A percentile compares a stretch with the other conserved stretches of the same genome.
Evolutionary conservation across 2,888 invertebrate species (phyloP).

Genomic region (Perizoma flavofasciatum): DNA sequence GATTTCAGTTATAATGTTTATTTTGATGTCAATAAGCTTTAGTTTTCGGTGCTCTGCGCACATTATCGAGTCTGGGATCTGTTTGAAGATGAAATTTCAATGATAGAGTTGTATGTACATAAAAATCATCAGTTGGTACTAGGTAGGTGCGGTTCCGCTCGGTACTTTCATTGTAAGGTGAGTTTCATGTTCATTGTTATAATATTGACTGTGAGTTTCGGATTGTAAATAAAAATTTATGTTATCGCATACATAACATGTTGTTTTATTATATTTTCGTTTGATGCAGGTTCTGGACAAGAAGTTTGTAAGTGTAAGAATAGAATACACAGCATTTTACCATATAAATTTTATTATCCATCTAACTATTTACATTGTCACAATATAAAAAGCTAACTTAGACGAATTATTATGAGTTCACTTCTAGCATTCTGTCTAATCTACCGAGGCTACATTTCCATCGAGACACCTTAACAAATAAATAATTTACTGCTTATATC

Average conservation of each 20-base stretch:
- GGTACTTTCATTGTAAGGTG: conserved; percentile 64
- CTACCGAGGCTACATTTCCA: conserved; percentile 41
- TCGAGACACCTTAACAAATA: conserved; percentile 55
- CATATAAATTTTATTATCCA: conserved; percentile 51
- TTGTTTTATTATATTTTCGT: conserved; percentile 47
- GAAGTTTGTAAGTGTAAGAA: no score
- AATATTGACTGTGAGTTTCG: conserved; percentile 77
- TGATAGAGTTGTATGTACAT: conserved; percentile 53
- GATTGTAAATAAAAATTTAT: conserved; percentile 83
- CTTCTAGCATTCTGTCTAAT: conserved; percentile 50
- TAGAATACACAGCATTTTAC: conserved; percentile 7
- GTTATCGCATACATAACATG: conserved; percentile 64
- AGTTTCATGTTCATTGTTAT: conserved; percentile 64
- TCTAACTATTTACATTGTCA: conserved; percentile 68
- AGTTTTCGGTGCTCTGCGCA: conserved; percentile 38
- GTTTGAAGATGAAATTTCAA: conserved; percentile 33
- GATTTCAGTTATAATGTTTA: conserved; percentile 39
- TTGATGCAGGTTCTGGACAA: no score
- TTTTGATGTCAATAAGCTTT: conserved; percentile 48
- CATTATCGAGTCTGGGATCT: conserved; percentile 33
- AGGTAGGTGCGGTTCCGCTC: conserved; percentile 53
- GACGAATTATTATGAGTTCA: conserved; percentile 63
- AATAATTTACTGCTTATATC: conserved; percentile 63
- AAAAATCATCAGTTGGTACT: conserved; percentile 49
- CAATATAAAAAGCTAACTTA: conserved; percentile 53